These are phyloP conservation scores for Eleutherodactylus coqui DNA, from an alignment of 2,797 vertebrate genomes.

Conservation along the genomic window DNA sequence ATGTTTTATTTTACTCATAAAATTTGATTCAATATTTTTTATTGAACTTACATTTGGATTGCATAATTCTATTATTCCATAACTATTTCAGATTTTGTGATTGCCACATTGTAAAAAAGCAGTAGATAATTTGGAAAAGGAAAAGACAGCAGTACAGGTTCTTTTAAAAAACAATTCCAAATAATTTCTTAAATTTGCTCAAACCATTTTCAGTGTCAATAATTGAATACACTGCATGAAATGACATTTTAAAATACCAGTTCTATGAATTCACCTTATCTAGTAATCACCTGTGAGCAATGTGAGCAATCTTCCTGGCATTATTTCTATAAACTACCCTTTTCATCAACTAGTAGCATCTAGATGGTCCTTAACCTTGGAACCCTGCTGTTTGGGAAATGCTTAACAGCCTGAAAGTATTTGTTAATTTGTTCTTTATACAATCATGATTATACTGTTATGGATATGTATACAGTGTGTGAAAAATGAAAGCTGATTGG, in stretches of 20 bases:
- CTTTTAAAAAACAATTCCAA: not conserved
- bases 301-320: not conserved
- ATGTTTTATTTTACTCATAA: no score
- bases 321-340: not conserved
- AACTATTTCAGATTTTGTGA: no score
- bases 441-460: not conserved
- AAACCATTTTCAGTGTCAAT: conserved; percentile 3
- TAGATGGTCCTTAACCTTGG: conserved; percentile 1
- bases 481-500: no score
- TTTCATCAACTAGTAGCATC: not conserved
- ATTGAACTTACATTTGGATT: no score
- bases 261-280: not conserved
- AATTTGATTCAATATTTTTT: no score
- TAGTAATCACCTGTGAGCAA: not conserved
- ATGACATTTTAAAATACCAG: conserved; percentile 21
- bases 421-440: not conserved
- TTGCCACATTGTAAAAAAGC: no score
- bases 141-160: no score
- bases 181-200: conserved; percentile 2
- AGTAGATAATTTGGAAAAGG: no score
- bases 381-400: not conserved
- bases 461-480: not conserved
- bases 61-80: no score
- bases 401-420: not conserved
- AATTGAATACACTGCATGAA: not conserved